These are phyloP conservation scores for Diorhabda sublineata DNA, from an alignment of 1,140 invertebrate species.

Conservation along the genomic window DNA sequence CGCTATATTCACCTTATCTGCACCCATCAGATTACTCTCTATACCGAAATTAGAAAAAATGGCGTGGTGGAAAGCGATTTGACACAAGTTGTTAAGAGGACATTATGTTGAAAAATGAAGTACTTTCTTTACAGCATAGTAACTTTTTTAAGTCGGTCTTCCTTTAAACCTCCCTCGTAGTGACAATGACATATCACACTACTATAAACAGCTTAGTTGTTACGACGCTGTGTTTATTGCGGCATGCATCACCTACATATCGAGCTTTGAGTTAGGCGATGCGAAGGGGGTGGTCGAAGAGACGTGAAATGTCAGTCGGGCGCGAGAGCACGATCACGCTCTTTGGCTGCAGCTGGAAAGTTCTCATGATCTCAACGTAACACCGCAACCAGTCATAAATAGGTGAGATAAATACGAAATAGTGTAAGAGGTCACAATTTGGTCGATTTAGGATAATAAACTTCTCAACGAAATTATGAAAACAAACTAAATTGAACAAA, in stretches of 20 bases:
- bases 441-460: neutral
- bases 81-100: too few species aligned
- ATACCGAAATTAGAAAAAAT: too few species aligned
- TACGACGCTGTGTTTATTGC: neutral
- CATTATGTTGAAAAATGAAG: too few species aligned
- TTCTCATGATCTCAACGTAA: constrained; percentile 31
- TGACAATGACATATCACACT: too few species aligned
- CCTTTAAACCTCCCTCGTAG: too few species aligned
- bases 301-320: constrained; percentile 28
- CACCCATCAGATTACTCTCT: too few species aligned
- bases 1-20: too few species aligned
- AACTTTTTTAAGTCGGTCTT: too few species aligned
- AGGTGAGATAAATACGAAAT: constrained; percentile 31
- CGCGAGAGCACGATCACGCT: constrained; percentile 32
- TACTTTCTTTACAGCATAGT: too few species aligned
- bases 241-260: constrained; percentile 1
- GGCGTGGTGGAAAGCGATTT: too few species aligned
- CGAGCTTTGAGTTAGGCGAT: neutral
- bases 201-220: neutral
- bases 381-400: constrained; percentile 18
- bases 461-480: too few species aligned
- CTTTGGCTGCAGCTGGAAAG: constrained; percentile 30
- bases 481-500: too few species aligned
- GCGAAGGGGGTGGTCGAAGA: neutral
- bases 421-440: constrained; percentile 18